Conservation (phyloP, 2,113 vertebrate genomes). For the Mastomys natalensis region DNA sequence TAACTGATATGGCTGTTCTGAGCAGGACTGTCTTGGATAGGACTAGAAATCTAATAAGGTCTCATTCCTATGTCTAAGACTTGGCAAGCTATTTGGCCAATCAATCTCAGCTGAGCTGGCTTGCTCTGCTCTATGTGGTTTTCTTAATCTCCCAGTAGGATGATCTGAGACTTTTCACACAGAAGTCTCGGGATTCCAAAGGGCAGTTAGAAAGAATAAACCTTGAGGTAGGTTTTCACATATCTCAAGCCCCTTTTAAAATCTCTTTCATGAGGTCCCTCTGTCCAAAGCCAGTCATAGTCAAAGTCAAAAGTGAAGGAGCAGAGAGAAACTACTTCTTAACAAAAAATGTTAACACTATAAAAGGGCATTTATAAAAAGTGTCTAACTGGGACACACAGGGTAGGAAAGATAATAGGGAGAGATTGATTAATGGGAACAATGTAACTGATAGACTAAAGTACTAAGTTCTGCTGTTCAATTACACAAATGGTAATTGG, state of each 20-base stretch:
- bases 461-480: background rate
- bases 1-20: conserved; percentile 17
- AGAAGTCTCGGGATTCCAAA: conserved; percentile 43
- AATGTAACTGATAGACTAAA: background rate
- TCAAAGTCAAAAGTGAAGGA: conserved; percentile 44
- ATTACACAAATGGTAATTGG: background rate
- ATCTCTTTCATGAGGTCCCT: conserved; percentile 33
- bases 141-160: background rate
- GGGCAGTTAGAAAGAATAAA: conserved; percentile 26
- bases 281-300: conserved; percentile 57
- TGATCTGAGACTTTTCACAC: conserved; percentile 46
- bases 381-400: background rate
- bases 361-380: conserved; percentile 35
- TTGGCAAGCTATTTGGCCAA: conserved; percentile 14
- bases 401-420: background rate
- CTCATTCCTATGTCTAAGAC: background rate
- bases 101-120: background rate
- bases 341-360: conserved; percentile 44
- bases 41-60: background rate
- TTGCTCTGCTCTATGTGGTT: background rate
- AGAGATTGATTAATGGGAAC: background rate
- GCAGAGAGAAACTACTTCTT: conserved; percentile 15
- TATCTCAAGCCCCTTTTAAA: conserved; percentile 50
- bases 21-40: background rate
- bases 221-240: conserved; percentile 39